Conservation (phyloP, 2,888 invertebrate species). For the Drosophila mulleri region DNA sequence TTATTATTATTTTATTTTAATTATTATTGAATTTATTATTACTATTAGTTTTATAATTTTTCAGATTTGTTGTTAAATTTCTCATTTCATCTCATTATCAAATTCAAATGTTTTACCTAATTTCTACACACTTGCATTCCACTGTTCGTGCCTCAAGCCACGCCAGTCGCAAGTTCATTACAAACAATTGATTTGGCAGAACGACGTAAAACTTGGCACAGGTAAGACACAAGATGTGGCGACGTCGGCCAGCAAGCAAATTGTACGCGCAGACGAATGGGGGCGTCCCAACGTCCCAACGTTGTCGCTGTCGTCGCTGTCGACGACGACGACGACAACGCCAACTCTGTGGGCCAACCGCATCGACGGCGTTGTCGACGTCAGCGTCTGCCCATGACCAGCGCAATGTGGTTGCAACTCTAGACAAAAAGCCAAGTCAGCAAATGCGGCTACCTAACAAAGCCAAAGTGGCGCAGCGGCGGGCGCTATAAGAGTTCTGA, state of each 20-base stretch:
- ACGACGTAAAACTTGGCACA: conserved; percentile 76
- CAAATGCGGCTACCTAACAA: conserved; percentile 63
- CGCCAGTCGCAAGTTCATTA: conserved; percentile 74
- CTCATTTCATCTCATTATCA: too few species aligned
- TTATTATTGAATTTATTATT: too few species aligned
- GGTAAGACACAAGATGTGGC: conserved; percentile 55
- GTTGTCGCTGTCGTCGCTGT: conserved; percentile 8
- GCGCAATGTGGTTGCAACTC: conserved; percentile 80
- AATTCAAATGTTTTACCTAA: not conserved
- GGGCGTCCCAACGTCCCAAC: conserved; percentile 21
- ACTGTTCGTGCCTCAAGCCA: conserved; percentile 42
- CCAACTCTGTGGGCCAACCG: conserved; percentile 44
- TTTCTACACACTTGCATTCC: conserved; percentile 20
- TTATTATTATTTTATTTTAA: too few species aligned
- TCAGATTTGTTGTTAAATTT: too few species aligned
- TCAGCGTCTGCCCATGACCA: conserved; percentile 71
- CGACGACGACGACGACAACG: conserved; percentile 13
- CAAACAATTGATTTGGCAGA: conserved; percentile 81
- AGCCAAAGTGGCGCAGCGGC: conserved; percentile 32
- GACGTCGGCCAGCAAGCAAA: conserved; percentile 9
- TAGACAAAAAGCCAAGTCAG: conserved; percentile 80
- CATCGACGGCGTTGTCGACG: conserved; percentile 35
- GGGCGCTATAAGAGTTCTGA: conserved; percentile 21
- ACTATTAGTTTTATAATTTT: too few species aligned
- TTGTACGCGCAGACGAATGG: conserved; percentile 27